A percentile compares a stretch with the other conserved stretches of the same genome.
These are phyloP conservation scores for Callosobruchus maculatus DNA, from an alignment of 2,888 invertebrate species.

Conservation along the genomic window DNA sequence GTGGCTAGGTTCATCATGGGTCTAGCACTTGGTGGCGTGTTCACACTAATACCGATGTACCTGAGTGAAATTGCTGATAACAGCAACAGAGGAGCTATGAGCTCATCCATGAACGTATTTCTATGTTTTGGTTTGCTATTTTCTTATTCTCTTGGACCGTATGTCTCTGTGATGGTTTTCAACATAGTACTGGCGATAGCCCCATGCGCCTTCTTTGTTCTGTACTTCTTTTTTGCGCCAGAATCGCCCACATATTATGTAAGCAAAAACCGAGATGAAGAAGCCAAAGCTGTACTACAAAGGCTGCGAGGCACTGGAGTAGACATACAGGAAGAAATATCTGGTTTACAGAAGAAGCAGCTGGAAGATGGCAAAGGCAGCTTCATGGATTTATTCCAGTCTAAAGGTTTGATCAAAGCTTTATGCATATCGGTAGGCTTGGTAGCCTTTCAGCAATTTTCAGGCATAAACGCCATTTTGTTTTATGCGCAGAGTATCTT, in stretches of 20 bases:
- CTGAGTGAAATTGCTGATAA: constrained; percentile 81
- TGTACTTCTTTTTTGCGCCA: constrained; percentile 72
- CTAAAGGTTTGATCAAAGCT: constrained; percentile 70
- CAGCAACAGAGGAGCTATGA: constrained; percentile 73
- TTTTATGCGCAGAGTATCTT: constrained; percentile 75
- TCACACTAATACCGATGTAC: constrained; percentile 78
- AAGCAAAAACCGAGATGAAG: constrained; percentile 55
- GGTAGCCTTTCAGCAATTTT: constrained; percentile 78
- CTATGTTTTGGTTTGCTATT: constrained; percentile 65
- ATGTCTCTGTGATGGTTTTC: constrained; percentile 61
- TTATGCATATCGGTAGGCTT: constrained; percentile 70
- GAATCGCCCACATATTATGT: constrained; percentile 76
- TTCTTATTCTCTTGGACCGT: constrained; percentile 70
- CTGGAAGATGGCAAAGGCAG: constrained; percentile 7
- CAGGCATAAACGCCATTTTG: constrained; percentile 75
- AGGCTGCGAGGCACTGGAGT: constrained; percentile 58
- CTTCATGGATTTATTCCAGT: constrained; percentile 45
- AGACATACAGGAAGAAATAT: constrained; percentile 10
- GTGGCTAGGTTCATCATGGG: constrained; percentile 11
- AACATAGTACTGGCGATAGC: constrained; percentile 57
- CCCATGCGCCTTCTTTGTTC: constrained; percentile 45
- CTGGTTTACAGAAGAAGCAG: constrained; percentile 2
- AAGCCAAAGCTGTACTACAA: constrained; percentile 63
- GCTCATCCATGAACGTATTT: constrained; percentile 75
- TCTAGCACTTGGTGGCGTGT: constrained; percentile 53